Conservation (phyloP, 1,140 invertebrate genomes). For the Belonocnema kinseyi region DNA sequence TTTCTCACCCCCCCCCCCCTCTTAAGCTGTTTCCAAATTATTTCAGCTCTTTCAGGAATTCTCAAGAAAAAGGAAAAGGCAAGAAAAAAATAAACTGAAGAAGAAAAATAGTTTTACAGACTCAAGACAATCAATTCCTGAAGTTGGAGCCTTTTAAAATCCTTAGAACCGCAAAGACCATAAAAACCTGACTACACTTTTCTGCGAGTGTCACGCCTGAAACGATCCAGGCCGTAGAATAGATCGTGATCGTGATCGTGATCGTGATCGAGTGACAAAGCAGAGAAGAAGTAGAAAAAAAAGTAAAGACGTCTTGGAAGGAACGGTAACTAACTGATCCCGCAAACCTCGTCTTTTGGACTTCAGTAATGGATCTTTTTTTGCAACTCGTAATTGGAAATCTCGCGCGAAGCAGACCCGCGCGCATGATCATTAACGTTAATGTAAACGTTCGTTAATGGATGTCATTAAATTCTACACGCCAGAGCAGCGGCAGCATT, state of each 20-base stretch:
- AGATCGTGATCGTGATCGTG: constrained; percentile 31
- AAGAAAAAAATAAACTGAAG: background rate
- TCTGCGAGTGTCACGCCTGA: constrained; percentile 7
- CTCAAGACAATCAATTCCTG: background rate
- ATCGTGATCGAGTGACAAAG: constrained; percentile 29
- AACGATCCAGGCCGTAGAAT: constrained; percentile 14
- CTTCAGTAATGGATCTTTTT: constrained; percentile 28
- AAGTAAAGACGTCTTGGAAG: constrained; percentile 5
- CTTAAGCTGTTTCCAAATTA: too few species aligned
- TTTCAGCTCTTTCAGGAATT: too few species aligned
- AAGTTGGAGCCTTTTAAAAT: too few species aligned
- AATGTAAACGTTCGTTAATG: constrained; percentile 73
- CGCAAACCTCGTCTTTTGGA: constrained; percentile 19
- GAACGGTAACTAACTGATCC: constrained; percentile 29
- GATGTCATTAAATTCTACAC: constrained; percentile 72
- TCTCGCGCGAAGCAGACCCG: constrained; percentile 16
- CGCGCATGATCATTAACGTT: constrained; percentile 62
- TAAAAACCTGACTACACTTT: constrained; percentile 8
- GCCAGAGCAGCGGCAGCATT: constrained; percentile 62
- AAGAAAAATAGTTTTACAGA: background rate
- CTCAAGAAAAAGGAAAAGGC: too few species aligned
- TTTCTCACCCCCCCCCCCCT: too few species aligned
- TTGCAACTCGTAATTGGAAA: constrained; percentile 37
- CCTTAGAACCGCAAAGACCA: background rate
- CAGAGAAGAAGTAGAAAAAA: constrained; percentile 9